A percentile compares a stretch with the other conserved stretches of the same genome.
phyloP scores from a whole-genome alignment of 2,888 invertebrate species.

The Trachelus troglodyta region DNA sequence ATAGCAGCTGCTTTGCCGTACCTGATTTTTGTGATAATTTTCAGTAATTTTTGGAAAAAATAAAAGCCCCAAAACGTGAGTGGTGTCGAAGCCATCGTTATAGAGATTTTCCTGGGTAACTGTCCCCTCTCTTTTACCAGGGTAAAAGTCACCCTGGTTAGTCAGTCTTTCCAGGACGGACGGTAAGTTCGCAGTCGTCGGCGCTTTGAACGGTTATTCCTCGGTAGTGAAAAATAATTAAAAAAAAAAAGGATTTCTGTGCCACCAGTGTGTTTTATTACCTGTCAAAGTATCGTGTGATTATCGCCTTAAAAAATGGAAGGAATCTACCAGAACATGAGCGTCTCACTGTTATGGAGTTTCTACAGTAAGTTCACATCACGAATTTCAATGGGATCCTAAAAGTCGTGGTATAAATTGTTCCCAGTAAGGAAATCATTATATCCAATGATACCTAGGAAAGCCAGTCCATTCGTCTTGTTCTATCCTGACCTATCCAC shows the following conservation, averaged over 20 bases:
- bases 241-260: neutral
- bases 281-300: neutral
- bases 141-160: slow-evolving; percentile 48
- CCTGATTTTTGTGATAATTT: neutral
- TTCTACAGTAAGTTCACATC: slow-evolving; percentile 50
- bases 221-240: neutral
- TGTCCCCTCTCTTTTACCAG: slow-evolving; percentile 43
- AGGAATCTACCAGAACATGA: slow-evolving; percentile 60
- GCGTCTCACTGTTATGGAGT: slow-evolving; percentile 60
- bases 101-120: slow-evolving; percentile 36
- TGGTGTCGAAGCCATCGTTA: slow-evolving; percentile 32
- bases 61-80: neutral
- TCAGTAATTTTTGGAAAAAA: neutral
- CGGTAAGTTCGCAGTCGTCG: slow-evolving; percentile 59
- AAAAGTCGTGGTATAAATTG: neutral
- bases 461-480: neutral
- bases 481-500: neutral
- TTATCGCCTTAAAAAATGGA: neutral
- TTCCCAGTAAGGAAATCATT: neutral
- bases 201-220: slow-evolving; percentile 50
- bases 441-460: neutral
- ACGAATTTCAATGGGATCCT: neutral
- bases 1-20: neutral
- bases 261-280: slow-evolving; percentile 15
- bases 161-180: slow-evolving; percentile 46